These are phyloP conservation scores for Greenwoodochromis staneri DNA, from an alignment of 2,113 vertebrate species.

Conservation along the genomic window DNA sequence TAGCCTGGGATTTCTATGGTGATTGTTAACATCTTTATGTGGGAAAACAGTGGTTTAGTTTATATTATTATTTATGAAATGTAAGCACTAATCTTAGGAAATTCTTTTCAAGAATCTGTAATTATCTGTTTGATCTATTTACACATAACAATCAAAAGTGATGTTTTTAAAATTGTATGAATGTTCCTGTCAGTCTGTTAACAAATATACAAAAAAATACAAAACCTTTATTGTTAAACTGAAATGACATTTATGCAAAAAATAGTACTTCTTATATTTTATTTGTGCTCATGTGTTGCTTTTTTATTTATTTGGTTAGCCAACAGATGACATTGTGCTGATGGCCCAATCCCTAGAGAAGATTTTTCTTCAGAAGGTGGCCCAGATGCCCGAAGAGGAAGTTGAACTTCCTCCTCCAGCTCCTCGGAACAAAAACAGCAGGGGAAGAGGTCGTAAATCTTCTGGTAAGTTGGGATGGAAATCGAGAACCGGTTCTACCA, in stretches of 20 bases:
- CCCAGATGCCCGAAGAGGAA: conserved; percentile 89
- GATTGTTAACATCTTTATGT: background rate
- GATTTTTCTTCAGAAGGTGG: conserved; percentile 91
- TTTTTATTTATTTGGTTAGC: conserved; percentile 53
- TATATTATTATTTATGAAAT: background rate
- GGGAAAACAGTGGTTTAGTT: background rate
- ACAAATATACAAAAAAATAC: rapidly evolving
- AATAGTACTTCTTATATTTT: background rate
- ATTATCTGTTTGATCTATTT: background rate
- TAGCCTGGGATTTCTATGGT: background rate
- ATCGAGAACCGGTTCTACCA: background rate
- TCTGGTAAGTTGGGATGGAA: conserved; percentile 51
- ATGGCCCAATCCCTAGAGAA: conserved; percentile 96
- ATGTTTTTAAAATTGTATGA: background rate
- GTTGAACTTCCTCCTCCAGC: conserved; percentile 80
- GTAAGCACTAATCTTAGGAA: background rate
- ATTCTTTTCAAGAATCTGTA: background rate
- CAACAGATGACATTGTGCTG: conserved; percentile 89
- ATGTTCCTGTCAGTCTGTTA: background rate
- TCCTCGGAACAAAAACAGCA: conserved; percentile 78
- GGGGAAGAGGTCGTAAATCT: conserved; percentile 79
- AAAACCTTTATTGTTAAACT: background rate
- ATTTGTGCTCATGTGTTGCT: background rate
- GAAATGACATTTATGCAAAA: rapidly evolving
- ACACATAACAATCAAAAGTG: background rate